Evolutionary conservation across 2,113 vertebrate species (phyloP), one percentile per base, ranked within the genome.

Genomic region (Chaenogobius annularis): DNA sequence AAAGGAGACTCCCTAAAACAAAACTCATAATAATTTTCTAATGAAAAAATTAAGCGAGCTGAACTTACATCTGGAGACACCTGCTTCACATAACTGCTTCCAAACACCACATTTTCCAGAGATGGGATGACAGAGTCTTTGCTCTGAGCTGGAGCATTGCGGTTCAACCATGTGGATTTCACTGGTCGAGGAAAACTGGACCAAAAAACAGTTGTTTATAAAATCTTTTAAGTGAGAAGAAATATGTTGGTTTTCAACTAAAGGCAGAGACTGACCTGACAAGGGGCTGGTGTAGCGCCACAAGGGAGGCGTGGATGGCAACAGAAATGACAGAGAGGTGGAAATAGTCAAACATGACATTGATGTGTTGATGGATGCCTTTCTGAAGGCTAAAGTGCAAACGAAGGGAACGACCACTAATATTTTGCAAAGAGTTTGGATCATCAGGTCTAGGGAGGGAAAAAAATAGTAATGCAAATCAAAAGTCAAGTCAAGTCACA

Each of bases 271-370:
- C 87, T 93, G 88, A 99, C 98, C 97, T 98, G 92, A 98, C 98
- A 56, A 99, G 92, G 50, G 98, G 97, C 76, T 99, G 98, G 89
- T 99, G 98, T 76, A 99, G 93, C 37, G 98, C 96, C 91, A 98
- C 97, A 84, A 99, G 90, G 62, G 97, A 98, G 43, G 95, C 97
- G 67, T 99, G 98, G 81, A 99, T 91, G 81, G 94, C 93, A 78
- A 98, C 92, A 0, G 98, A 98, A 78, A 99, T 92, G 86, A 99
- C 97, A 17, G 96, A 97, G 68, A 99, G 94, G 89, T 99, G 97
- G 92, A 99, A 99, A 88, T 99, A 99, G 93, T 99, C 98, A 90
- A 99, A 99, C 97, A 99, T 99, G 71, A 99, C 94, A 82, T 98
- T 98, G 86, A 96, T 92, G 0, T 99, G 96, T 90, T 99, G 97